Base-by-base conservation (phyloP, 2,888 invertebrate genomes). In the Thumatha senex region DNA sequence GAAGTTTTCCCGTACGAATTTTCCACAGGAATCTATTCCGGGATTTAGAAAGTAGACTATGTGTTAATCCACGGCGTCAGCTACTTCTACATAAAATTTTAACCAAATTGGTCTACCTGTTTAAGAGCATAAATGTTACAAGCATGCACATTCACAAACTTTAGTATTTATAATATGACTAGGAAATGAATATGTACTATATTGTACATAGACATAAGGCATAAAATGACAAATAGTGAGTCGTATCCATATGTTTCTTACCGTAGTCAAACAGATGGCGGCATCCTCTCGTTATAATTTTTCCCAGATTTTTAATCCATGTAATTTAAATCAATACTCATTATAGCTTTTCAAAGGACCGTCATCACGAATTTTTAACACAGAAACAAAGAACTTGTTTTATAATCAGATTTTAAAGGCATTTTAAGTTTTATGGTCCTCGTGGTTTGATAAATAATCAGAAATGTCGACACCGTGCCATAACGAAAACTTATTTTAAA, bases 261-360 rank as follows among this genome's bases (percentile, higher is more conserved):
- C 60, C 73, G 56, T 60, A 67, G 60, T 51, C 69, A 69, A 75
- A 73, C 76, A 74, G 74, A 83, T 78, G 84, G 80, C 83, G 83
- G 82, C 80, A 70, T 80, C 80, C 71, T 76, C 79, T 84, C 84
- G 84, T 89, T 88, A 89, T 90, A 89, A 90, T 89, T 88, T 89
- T 90, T 86, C 86, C 80, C 82, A 83, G 86, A 87, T 89, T 89
- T 89, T 87, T 82, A 86, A 89, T 86, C 84, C 84, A 75, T 83
- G 82, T 84, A 83, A 87, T 90, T 89, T 90, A 89, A 90, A 91
- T 90, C 91, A 90, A 90, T 90, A 88, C 88, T 89, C 87, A 87
- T 91, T 90, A 90, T 89, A 83, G 84, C 78, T 84, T 82, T 86
- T 84, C 81, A 84, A 87, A 86, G 84, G 87, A 85, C 86, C 86